Evolutionary conservation across 1,140 invertebrate genomes (phyloP).

Genomic region (Callitettix versicolor): DNA sequence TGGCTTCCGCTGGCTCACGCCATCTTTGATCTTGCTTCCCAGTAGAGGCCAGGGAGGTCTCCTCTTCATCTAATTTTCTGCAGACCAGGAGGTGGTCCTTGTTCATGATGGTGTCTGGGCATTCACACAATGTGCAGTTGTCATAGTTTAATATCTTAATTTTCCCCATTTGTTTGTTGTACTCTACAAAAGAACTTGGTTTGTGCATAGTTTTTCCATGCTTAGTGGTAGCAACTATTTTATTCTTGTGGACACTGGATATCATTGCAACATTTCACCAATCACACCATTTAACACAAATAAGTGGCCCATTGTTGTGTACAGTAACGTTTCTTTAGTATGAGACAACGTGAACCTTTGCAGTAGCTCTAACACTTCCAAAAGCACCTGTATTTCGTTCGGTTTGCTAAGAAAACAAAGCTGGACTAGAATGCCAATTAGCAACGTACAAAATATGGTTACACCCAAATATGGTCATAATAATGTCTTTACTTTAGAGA

Average conservation of each 20-base stretch:
- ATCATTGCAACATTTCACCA: background rate
- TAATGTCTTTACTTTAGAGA: slow-evolving; percentile 9
- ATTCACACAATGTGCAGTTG: too few species aligned
- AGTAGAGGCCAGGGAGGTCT: too few species aligned
- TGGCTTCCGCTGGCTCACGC: too few species aligned
- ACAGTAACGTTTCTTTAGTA: slow-evolving; percentile 1
- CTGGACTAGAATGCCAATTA: slow-evolving; percentile 17
- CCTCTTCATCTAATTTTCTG: too few species aligned
- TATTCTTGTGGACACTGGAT: background rate
- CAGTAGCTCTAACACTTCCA: slow-evolving; percentile 12
- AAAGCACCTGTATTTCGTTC: slow-evolving; percentile 18
- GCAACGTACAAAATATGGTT: slow-evolving; percentile 13
- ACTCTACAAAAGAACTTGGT: too few species aligned
- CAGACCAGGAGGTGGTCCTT: too few species aligned
- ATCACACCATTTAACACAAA: slow-evolving; percentile 11
- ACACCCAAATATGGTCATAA: slow-evolving; percentile 11
- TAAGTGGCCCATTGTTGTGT: background rate
- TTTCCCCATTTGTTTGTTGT: too few species aligned
- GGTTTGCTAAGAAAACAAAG: slow-evolving; percentile 6
- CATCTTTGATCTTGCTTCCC: too few species aligned
- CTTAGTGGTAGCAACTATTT: background rate
- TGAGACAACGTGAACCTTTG: slow-evolving; percentile 2
- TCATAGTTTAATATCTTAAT: too few species aligned
- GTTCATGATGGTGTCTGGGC: too few species aligned
- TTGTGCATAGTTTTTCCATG: too few species aligned